phyloP scores from a whole-genome alignment of 2,888 invertebrate species.

The Lasius platythorax region DNA sequence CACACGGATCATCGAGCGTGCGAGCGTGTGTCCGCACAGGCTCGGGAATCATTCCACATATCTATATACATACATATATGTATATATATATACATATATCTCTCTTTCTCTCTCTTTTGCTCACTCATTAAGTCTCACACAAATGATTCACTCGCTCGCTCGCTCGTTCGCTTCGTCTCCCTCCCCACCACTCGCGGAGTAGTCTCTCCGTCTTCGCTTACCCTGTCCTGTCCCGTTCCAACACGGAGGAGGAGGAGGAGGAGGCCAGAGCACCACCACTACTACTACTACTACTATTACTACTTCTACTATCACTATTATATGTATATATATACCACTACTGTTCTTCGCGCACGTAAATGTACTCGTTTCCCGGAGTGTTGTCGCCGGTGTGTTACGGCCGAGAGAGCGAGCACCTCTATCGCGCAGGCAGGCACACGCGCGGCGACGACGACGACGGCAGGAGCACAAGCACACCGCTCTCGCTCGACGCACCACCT shows the following conservation, averaged over 20 bases:
- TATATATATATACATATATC: slow-evolving; percentile 38
- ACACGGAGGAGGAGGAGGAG: slow-evolving; percentile 21
- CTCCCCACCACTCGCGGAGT: slow-evolving; percentile 36
- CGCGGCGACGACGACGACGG: slow-evolving; percentile 51
- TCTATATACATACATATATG: slow-evolving; percentile 37
- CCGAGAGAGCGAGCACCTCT: slow-evolving; percentile 51
- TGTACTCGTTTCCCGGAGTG: slow-evolving; percentile 50
- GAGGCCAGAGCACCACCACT: slow-evolving; percentile 41
- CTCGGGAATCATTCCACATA: slow-evolving; percentile 78
- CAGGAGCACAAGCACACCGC: slow-evolving; percentile 62
- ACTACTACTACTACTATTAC: slow-evolving; percentile 7
- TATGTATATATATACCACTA: neutral
- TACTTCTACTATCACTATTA: neutral
- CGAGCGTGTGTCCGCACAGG: slow-evolving; percentile 79
- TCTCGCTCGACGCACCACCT: slow-evolving; percentile 73
- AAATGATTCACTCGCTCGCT: slow-evolving; percentile 19
- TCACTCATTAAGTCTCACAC: neutral
- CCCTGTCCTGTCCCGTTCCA: slow-evolving; percentile 59
- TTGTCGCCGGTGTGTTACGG: slow-evolving; percentile 45
- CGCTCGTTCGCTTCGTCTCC: slow-evolving; percentile 5
- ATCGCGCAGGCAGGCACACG: slow-evolving; percentile 42
- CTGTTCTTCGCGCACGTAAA: slow-evolving; percentile 23
- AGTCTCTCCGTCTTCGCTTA: slow-evolving; percentile 58
- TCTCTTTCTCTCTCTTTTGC: slow-evolving; percentile 43
- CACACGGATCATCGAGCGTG: slow-evolving; percentile 66